Evolutionary conservation across 2,113 vertebrate genomes (phyloP).

Genomic region (Xiphias gladius): DNA sequence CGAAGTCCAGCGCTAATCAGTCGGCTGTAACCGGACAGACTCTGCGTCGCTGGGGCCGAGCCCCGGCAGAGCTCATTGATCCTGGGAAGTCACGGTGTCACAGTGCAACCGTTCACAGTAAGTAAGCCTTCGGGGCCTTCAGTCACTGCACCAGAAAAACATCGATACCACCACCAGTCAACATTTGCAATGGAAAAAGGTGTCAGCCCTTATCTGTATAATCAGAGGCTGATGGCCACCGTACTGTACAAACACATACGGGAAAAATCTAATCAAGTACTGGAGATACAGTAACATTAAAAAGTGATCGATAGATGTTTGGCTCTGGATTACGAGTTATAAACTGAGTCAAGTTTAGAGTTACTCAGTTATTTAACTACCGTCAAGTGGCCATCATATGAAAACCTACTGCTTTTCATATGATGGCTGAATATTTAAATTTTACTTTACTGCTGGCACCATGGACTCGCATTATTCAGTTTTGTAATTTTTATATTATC

Average conservation of each 20-base stretch:
- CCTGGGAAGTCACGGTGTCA: slow-evolving; percentile 30
- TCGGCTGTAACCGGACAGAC: slow-evolving; percentile 27
- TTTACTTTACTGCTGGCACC: no score
- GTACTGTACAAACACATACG: neutral
- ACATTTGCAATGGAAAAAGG: slow-evolving; percentile 22
- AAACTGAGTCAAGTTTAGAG: no score
- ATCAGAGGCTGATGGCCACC: neutral
- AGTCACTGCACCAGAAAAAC: neutral
- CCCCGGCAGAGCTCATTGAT: slow-evolving; percentile 40
- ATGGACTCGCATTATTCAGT: no score
- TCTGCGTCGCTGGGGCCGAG: neutral
- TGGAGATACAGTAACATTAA: no score
- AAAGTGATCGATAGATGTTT: no score
- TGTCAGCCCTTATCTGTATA: neutral
- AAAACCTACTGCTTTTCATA: no score
- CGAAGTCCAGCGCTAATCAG: slow-evolving; percentile 15
- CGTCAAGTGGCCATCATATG: no score
- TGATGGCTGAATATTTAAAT: no score
- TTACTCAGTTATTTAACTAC: no score
- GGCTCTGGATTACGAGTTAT: no score
- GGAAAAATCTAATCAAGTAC: neutral
- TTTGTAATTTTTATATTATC: no score
- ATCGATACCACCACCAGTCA: slow-evolving; percentile 30
- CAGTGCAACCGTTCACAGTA: neutral
- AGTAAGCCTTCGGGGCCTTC: slow-evolving; percentile 1